Base-by-base conservation (phyloP, 2,113 vertebrate genomes). In the Thryonomys swinderianus region DNA sequence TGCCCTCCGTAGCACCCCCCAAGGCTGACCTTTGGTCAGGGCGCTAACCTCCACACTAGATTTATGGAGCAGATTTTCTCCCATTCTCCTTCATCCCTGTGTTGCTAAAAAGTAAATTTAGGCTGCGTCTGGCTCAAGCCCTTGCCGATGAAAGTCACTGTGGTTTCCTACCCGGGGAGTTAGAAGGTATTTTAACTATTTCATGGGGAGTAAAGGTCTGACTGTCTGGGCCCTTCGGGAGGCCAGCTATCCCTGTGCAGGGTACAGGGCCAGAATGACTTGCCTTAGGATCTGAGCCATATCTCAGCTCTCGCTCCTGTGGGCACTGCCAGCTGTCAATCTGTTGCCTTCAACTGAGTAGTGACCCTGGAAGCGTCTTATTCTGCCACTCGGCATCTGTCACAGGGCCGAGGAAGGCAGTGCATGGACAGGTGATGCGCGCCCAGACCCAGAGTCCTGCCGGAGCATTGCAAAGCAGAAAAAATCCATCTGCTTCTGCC, bases 341-440 rank as follows among this genome's bases (percentile, higher is more conserved):
- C 42, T 92, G 62, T 92, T 93, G 62, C 81, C 40, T 87, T 89
- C 88, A 88, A 95, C 73, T 23, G 16, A 13, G 42, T n/a, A 69
- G 92, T 88, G 57, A 34, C 73, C 4, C 32, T 95, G 89, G 96
- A 95, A 92, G 66, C 55, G 74, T 92, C 85, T 94, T 94, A 94
- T 91, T 96, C 96, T 73, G 90, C 0, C 8, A 27, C 18, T 86
- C 85, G 55, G 42, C 3, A 12, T 67, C 78, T 96, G 97, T 97
- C 91, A 97, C 0, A 92, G 71, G 51, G 53, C 93, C 64, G 87
- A 88, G 97, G 83, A 95, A 92, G 66, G 45, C 23, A 88, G 95
- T 93, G 93, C 79, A 57, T 53, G 64, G 93, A 48, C n/a, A 88
- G n/a, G 91, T 93, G 93, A 93, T 55, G 95, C 74, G 88, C 79